Conservation (phyloP, 2,888 invertebrate species). For the Tholera decimalis region DNA sequence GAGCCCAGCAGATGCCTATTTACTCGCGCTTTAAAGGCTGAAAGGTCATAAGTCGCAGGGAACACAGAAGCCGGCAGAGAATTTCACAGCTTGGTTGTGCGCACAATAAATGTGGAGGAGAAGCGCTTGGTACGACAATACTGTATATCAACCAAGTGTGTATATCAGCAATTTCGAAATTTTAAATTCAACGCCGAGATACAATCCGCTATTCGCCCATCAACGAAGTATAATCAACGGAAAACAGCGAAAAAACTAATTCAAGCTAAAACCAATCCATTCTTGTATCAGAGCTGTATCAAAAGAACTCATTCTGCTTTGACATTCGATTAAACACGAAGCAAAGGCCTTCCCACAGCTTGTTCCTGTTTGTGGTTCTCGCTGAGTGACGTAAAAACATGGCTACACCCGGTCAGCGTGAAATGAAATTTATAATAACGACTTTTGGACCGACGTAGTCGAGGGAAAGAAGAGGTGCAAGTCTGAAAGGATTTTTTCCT, state of each 20-base stretch:
- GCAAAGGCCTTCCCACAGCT: constrained; percentile 59
- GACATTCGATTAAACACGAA: constrained; percentile 60
- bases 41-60: too few species aligned
- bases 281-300: constrained; percentile 28
- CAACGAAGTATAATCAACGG: neutral
- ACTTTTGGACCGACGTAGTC: constrained; percentile 26
- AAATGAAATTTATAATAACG: constrained; percentile 71
- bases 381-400: constrained; percentile 58
- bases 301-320: constrained; percentile 58
- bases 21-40: too few species aligned
- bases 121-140: too few species aligned
- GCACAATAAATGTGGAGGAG: too few species aligned
- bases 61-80: too few species aligned
- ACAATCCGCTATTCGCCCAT: too few species aligned
- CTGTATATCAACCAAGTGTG: too few species aligned
- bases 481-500: neutral
- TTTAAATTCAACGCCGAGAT: too few species aligned
- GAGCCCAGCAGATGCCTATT: too few species aligned
- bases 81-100: too few species aligned
- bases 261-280: constrained; percentile 36
- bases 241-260: constrained; percentile 2
- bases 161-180: too few species aligned
- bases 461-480: constrained; percentile 13
- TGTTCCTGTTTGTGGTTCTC: constrained; percentile 47
- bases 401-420: constrained; percentile 62